Evolutionary conservation across 2,888 invertebrate species (phyloP).

Genomic region (Gymnoscelis rufifasciata): DNA sequence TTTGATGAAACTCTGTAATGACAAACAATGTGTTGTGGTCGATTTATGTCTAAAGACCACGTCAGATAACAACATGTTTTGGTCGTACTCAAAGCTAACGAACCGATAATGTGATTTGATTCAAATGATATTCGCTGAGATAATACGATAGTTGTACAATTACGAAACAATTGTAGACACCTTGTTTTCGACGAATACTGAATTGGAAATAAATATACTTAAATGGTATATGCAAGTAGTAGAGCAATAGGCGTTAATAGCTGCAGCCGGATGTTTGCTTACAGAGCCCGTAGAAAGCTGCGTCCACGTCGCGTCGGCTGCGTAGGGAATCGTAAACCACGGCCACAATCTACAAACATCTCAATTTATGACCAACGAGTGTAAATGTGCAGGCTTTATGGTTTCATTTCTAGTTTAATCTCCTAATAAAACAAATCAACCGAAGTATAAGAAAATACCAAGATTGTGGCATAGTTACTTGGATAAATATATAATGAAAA

Average conservation of each 20-base stretch:
- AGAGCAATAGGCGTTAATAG: slow-evolving; percentile 17
- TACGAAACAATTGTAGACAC: too few relatives aligned
- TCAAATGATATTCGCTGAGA: not conserved
- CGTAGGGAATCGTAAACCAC: slow-evolving; percentile 55
- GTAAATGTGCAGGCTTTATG: slow-evolving; percentile 25
- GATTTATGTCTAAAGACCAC: too few relatives aligned
- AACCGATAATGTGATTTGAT: not conserved
- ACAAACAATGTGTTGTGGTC: too few relatives aligned
- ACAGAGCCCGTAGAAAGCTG: slow-evolving; percentile 63
- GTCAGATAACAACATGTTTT: too few relatives aligned
- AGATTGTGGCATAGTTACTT: too few relatives aligned
- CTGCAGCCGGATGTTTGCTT: slow-evolving; percentile 62
- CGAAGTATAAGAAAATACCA: too few relatives aligned
- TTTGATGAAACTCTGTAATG: too few relatives aligned
- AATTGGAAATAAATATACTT: slow-evolving; percentile 1
- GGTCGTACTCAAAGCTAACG: too few relatives aligned
- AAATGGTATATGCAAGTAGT: slow-evolving; percentile 14
- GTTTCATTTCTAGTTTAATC: not conserved
- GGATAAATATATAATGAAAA: too few relatives aligned
- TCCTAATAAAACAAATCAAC: not conserved
- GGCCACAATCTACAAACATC: slow-evolving; percentile 44
- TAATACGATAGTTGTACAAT: too few relatives aligned
- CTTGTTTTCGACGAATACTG: too few relatives aligned
- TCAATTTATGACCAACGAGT: slow-evolving; percentile 56
- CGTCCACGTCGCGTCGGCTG: slow-evolving; percentile 35